Evolutionary conservation across 2,797 vertebrate genomes (phyloP).

Genomic region (Microhierax caerulescens): DNA sequence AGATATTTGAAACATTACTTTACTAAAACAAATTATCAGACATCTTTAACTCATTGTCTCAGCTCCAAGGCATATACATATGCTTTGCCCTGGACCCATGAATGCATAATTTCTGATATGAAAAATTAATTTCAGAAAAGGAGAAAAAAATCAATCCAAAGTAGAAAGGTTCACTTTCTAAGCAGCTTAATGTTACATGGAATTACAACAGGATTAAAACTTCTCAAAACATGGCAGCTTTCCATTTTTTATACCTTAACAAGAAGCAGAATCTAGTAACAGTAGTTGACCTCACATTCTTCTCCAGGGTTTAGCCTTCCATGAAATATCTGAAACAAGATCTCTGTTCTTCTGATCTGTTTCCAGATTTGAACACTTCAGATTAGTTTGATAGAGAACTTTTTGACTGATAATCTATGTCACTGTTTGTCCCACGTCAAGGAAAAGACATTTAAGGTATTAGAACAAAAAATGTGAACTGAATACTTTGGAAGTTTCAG

Average conservation of each 20-base stretch:
- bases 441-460: not conserved
- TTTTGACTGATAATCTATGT: not conserved
- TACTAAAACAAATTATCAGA: conserved; percentile 7
- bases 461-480: not conserved
- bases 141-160: not conserved
- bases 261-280: not conserved
- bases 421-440: not conserved
- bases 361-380: not conserved
- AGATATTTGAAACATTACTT: not conserved
- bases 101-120: not conserved
- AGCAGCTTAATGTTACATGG: not conserved
- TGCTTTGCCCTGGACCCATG: not conserved
- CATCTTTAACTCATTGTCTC: not conserved
- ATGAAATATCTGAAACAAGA: not conserved
- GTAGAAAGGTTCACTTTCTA: not conserved
- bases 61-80: not conserved
- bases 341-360: not conserved
- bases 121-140: not conserved
- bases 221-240: not conserved
- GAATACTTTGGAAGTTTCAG: not conserved
- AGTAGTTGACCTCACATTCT: not conserved
- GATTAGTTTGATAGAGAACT: not conserved
- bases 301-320: not conserved
- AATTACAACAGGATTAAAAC: conserved; percentile 11
- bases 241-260: not conserved